These are phyloP conservation scores for Phrynocephalus forsythii DNA, from an alignment of 2,797 vertebrate genomes.

Conservation along the genomic window DNA sequence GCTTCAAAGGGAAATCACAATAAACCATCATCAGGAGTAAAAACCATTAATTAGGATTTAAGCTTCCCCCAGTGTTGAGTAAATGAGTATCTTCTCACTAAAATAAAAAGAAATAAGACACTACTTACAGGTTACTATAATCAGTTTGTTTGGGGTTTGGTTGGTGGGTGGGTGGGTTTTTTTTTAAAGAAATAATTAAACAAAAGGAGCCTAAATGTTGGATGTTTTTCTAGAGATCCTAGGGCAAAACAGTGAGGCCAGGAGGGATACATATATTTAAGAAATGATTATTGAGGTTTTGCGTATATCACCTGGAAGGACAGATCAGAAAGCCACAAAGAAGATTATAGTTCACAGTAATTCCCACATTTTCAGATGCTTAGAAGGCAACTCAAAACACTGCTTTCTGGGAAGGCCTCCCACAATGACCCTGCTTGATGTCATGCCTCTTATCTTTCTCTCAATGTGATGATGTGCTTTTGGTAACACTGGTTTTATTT, in stretches of 20 bases:
- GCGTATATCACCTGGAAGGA: background rate
- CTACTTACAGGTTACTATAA: background rate
- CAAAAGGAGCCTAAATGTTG: background rate
- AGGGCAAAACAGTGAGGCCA: background rate
- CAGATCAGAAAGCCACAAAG: background rate
- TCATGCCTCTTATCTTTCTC: too few species aligned
- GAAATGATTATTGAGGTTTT: background rate
- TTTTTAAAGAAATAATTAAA: background rate
- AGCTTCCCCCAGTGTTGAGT: constrained; percentile 38
- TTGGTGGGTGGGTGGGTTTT: too few species aligned
- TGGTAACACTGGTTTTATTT: too few species aligned
- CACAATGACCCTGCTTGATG: too few species aligned
- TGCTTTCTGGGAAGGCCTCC: too few species aligned
- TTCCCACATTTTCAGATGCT: too few species aligned
- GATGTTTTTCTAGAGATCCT: constrained; percentile 9
- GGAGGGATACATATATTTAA: background rate
- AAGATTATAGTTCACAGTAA: background rate
- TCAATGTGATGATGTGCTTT: too few species aligned
- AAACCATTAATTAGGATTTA: constrained; percentile 62
- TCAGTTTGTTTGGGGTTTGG: background rate
- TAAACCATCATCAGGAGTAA: background rate
- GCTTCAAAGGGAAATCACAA: constrained; percentile 46
- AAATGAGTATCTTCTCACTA: constrained; percentile 23
- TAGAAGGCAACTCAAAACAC: too few species aligned
- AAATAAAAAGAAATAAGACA: background rate